These are phyloP conservation scores for Tragelaphus buxtoni DNA, from an alignment of 2,113 vertebrate genomes.

Conservation along the genomic window DNA sequence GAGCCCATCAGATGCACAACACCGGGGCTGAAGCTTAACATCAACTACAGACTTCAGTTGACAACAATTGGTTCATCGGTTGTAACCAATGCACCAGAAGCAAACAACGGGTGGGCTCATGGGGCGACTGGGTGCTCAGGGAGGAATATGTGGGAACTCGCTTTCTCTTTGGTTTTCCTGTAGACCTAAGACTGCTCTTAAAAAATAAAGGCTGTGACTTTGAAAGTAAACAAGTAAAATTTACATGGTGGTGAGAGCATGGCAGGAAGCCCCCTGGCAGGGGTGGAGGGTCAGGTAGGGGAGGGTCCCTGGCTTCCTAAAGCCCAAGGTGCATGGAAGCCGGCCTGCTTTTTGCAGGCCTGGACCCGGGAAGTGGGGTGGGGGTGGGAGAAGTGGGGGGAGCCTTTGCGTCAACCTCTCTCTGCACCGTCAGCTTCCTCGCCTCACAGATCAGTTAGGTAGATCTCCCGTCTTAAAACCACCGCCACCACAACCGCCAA, in stretches of 20 bases:
- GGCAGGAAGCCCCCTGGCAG: background rate
- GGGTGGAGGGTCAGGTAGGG: background rate
- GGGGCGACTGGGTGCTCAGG: rapidly evolving
- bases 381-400: background rate
- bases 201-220: background rate
- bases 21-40: background rate
- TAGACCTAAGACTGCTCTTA: background rate
- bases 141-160: rapidly evolving
- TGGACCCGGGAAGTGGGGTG: background rate
- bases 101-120: rapidly evolving
- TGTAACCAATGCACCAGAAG: background rate
- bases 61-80: rapidly evolving
- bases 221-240: background rate
- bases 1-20: background rate
- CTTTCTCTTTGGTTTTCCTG: background rate
- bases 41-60: background rate
- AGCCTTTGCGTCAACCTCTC: background rate
- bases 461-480: background rate
- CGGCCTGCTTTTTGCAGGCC: background rate
- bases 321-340: background rate
- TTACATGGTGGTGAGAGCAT: background rate
- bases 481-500: background rate
- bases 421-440: background rate
- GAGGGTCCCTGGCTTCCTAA: background rate
- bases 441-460: background rate